A percentile compares a stretch with the other conserved stretches of the same genome.
Conservation (phyloP, 92 coral and sea anemone genomes). For the Zoanthus sociatus region DNA sequence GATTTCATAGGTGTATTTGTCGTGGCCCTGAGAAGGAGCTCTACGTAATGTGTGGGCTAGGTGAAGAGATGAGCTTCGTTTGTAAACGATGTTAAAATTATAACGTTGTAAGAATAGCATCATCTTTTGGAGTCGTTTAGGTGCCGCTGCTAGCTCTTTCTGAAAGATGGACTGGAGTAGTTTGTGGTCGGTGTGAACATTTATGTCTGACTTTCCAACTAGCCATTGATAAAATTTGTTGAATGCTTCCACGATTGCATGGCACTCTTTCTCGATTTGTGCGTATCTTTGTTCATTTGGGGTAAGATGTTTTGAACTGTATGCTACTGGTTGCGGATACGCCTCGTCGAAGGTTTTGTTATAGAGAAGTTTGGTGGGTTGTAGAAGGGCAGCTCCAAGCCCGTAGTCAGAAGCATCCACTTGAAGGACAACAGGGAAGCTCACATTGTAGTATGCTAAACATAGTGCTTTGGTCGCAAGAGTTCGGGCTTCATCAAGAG, state of each 20-base stretch:
- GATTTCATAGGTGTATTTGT: slow-evolving; percentile 23
- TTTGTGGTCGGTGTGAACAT: too few species aligned
- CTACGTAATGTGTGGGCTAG: slow-evolving; percentile 5
- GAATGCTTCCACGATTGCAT: slow-evolving; percentile 47
- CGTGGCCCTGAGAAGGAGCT: not conserved
- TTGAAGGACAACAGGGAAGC: too few species aligned
- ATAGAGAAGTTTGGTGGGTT: too few species aligned
- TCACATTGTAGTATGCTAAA: slow-evolving; percentile 2
- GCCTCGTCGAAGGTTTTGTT: slow-evolving; percentile 46
- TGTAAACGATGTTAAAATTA: slow-evolving; percentile 33
- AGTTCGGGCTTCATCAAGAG: not conserved
- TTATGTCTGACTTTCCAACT: slow-evolving; percentile 30
- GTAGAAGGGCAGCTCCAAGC: too few species aligned
- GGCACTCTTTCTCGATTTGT: not conserved
- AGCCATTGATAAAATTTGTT: slow-evolving; percentile 7
- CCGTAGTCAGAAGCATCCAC: too few species aligned
- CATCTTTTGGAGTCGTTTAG: too few species aligned
- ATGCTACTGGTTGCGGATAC: slow-evolving; percentile 28
- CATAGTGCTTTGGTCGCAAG: slow-evolving; percentile 23
- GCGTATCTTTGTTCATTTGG: slow-evolving; percentile 62
- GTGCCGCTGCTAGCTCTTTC: too few species aligned
- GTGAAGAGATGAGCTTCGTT: slow-evolving; percentile 54
- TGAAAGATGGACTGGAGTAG: too few species aligned
- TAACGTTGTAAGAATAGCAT: too few species aligned
- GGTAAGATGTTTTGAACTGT: slow-evolving; percentile 28